Evolutionary conservation across 2,888 invertebrate species (phyloP).

Genomic region (Hirtodrosophila confusa): DNA sequence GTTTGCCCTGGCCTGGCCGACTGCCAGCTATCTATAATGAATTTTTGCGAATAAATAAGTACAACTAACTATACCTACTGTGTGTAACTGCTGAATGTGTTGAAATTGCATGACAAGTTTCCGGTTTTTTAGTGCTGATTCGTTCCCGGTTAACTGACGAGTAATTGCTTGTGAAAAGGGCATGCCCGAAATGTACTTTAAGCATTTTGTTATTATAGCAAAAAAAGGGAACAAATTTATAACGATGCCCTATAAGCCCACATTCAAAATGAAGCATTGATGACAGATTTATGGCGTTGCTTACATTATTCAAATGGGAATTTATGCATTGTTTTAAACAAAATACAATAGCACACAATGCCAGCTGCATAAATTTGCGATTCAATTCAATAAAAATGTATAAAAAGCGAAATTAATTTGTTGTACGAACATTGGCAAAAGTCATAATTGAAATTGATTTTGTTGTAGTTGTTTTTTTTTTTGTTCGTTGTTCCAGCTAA

Average conservation of each 20-base stretch:
- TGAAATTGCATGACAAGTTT: slow-evolving; percentile 32
- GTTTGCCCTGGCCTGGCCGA: slow-evolving; percentile 35
- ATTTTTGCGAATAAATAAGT: slow-evolving; percentile 62
- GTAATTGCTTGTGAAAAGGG: slow-evolving; percentile 23
- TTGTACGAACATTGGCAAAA: slow-evolving; percentile 38
- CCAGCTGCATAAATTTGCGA: slow-evolving; percentile 52
- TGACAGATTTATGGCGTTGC: slow-evolving; percentile 42
- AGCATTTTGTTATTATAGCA: slow-evolving; percentile 17
- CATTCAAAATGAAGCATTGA: slow-evolving; percentile 27
- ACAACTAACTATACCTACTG: slow-evolving; percentile 41
- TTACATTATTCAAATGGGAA: slow-evolving; percentile 34
- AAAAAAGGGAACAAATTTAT: neutral
- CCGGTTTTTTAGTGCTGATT: slow-evolving; percentile 11
- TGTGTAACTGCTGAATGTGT: slow-evolving; percentile 17
- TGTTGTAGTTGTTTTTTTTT: slow-evolving; percentile 13
- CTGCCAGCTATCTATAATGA: slow-evolving; percentile 48
- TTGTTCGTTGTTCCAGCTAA: slow-evolving; percentile 12
- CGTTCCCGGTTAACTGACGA: neutral
- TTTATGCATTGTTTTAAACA: slow-evolving; percentile 41
- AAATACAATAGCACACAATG: slow-evolving; percentile 24
- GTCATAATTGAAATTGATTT: slow-evolving; percentile 66
- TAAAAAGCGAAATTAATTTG: slow-evolving; percentile 45
- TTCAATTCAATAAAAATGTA: slow-evolving; percentile 38
- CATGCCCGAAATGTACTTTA: slow-evolving; percentile 7
- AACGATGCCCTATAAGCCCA: neutral